Evolutionary conservation across 2,888 invertebrate species (phyloP).

Genomic region (Ochropleura plecta): DNA sequence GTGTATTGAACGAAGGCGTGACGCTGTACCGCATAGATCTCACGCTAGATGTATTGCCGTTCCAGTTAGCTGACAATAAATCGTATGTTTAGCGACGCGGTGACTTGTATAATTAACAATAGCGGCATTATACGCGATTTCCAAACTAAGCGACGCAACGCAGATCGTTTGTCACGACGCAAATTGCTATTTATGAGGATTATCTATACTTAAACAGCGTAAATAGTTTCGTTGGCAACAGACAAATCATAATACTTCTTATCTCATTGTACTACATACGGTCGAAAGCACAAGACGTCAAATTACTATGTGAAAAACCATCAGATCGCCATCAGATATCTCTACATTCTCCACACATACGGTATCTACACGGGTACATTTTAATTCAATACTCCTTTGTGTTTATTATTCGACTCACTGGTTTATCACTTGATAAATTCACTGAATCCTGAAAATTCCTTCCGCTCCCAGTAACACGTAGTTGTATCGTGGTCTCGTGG

Average conservation of each 20-base stretch:
- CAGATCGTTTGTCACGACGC: constrained; percentile 88
- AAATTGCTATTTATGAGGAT: constrained; percentile 89
- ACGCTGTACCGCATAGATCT: constrained; percentile 79
- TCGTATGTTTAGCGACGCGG: constrained; percentile 88
- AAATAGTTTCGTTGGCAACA: constrained; percentile 74
- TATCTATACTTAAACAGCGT: constrained; percentile 80
- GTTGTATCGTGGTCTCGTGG: constrained; percentile 72
- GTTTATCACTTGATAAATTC: constrained; percentile 59
- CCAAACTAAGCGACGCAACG: constrained; percentile 85
- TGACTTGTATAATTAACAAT: constrained; percentile 90
- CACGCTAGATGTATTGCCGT: constrained; percentile 83
- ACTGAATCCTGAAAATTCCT: constrained; percentile 70
- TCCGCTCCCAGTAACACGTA: constrained; percentile 70
- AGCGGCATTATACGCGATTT: constrained; percentile 88
- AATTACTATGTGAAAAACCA: constrained; percentile 24
- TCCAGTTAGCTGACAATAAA: constrained; percentile 88
- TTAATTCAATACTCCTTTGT: constrained; percentile 52
- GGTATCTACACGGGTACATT: constrained; percentile 9
- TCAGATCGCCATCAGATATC: constrained; percentile 12
- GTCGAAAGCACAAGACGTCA: constrained; percentile 2
- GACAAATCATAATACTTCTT: constrained; percentile 60
- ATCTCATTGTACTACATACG: constrained; percentile 36
- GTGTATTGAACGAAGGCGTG: constrained; percentile 75
- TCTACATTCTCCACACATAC: neutral
- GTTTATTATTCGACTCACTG: constrained; percentile 53